Evolutionary conservation across 2,797 vertebrate species (phyloP), one percentile per base, ranked within the genome.

Genomic region (Anguilla obscura): DNA sequence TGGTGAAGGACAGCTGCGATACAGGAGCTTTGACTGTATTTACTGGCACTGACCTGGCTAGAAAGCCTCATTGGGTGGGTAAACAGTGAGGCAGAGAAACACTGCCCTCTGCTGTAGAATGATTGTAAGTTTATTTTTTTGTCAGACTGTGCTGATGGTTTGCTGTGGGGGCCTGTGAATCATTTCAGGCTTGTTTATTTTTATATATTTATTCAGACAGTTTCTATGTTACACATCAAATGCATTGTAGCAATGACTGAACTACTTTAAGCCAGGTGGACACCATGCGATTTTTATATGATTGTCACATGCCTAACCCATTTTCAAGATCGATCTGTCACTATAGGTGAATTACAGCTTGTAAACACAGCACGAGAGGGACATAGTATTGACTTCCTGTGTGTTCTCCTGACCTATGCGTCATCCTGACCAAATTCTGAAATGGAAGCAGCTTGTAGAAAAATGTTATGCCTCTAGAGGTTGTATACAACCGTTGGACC

Each of bases 21-120:
- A 63, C n/a, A 74, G 12, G 69, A 74, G 30, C 30, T 10, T 30
- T 33, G 69, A 33, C 12, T 12, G 69, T 33, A 74, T 33, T 85
- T 33, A 40, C 30, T 45, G 4, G 56, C 12, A 48, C 8, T n/a
- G 10, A 82, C 56, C 18, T 18, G 14, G 45, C 66, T 52, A 8
- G 50, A 30, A 27, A 69, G n/a, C 21, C 5, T 8, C 63, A 63
- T 18, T 69, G 7, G 21, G 69, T 74, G 21, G 48, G 45, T 66
- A 76, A 89, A 89, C 50, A 27, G 74, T 87, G 90, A 91, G 90
- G 91, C 92, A 92, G 92, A 91, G 58, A 91, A 94, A 94, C 94
- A 96, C 95, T 95, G 95, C 94, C 95, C 93, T 93, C 94, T 94
- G 93, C 93, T 94, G 93, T 92, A 90, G 79, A 93, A 84, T 87